Evolutionary conservation across 64 coral and sea anemone genomes (phyloP), one percentile per base, ranked within the genome.

Genomic region (Acropora tenuis): DNA sequence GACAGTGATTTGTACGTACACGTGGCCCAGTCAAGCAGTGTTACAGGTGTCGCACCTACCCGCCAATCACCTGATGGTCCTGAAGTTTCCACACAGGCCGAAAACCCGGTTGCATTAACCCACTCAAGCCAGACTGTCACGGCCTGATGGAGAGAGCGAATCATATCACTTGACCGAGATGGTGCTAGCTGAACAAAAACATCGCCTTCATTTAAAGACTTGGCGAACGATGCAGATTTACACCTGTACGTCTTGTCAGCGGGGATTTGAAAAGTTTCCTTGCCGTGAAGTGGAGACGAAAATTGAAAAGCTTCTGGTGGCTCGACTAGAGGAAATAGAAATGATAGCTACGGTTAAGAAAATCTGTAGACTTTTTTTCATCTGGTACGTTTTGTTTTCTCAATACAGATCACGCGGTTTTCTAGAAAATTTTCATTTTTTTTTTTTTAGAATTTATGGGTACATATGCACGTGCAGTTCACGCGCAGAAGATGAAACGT

Each of bases 91-190:
- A 63, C 79, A 61, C 79, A 82, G 43, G 79, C 79, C 4, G 79
- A 43, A 61, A 82, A 82, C 53, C 41, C 79, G 17, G 79, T 82
- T 82, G 79, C 41, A 61, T 63, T 82, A 2, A 55, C 13, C 79
- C 79, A 82, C 55, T 82, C 30, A 57, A 82, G 79, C 79, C 57
- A 82, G 79, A 82, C 79, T 63, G 79, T 82, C 57, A 82, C 79
- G 79, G 55, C 79, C 55, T 82, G 79, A 2, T 59, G 55, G 10
- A 61, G 11, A 4, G 53, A 43, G 53, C 55, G 20, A 9, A 8
- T 41, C 79, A 71, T 78, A 18, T 11, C 43, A 78, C 75, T 82
- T 40, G 79, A 82, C 17, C 79, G 79, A 45, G 79, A 82, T 1
- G 79, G 79, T 13, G 79, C 57, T 1, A 82, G 8, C 12, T 82